Evolutionary conservation across 2,797 vertebrate genomes (phyloP).

Genomic region (Platyrinchus mystaceus): DNA sequence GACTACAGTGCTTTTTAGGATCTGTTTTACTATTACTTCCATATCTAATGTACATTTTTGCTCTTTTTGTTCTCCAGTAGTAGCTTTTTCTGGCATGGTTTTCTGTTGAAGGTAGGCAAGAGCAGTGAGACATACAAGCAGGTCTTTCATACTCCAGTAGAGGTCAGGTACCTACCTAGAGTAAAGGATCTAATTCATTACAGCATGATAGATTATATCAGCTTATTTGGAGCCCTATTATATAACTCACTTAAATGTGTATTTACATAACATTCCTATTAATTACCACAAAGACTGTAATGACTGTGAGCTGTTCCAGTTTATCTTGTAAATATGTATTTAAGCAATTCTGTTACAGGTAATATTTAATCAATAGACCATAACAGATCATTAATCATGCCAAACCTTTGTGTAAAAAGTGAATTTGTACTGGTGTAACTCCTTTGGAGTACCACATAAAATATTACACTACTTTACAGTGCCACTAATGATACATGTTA

Average conservation of each 20-base stretch:
- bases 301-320: constrained; percentile 59
- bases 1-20: neutral
- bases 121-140: constrained; percentile 45
- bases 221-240: constrained; percentile 71
- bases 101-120: neutral
- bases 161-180: constrained; percentile 73
- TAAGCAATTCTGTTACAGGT: constrained; percentile 63
- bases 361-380: constrained; percentile 65
- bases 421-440: constrained; percentile 41
- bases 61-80: neutral
- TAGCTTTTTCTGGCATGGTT: neutral
- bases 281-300: constrained; percentile 75
- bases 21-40: neutral
- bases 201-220: constrained; percentile 73
- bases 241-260: constrained; percentile 81
- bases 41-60: neutral
- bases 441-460: neutral
- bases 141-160: constrained; percentile 67
- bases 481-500: neutral
- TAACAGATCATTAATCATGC: constrained; percentile 67
- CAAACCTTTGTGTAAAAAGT: constrained; percentile 60
- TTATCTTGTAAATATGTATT: constrained; percentile 68
- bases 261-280: constrained; percentile 79
- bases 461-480: neutral
- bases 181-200: constrained; percentile 72